Evolutionary conservation across 2,888 invertebrate species (phyloP).

Genomic region (Danaus chrysippus): DNA sequence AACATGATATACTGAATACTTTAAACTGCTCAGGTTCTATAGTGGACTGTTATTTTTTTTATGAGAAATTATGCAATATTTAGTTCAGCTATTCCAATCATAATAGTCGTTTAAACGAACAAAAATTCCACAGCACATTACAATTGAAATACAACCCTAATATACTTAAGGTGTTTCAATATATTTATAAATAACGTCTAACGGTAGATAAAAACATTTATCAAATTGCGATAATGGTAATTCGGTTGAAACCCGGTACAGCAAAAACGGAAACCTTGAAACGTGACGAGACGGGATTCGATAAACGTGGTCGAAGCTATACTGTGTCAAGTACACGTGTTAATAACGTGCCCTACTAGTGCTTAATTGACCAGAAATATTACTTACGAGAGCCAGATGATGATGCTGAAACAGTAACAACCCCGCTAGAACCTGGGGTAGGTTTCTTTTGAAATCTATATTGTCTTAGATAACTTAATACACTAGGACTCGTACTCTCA

Average conservation of each 20-base stretch:
- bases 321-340: slow-evolving; percentile 45
- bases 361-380: slow-evolving; percentile 14
- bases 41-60: background rate
- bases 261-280: slow-evolving; percentile 33
- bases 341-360: background rate
- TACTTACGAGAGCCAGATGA: slow-evolving; percentile 68
- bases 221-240: slow-evolving; percentile 8
- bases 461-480: slow-evolving; percentile 82
- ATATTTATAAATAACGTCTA: too few relatives aligned
- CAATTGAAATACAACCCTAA: too few relatives aligned
- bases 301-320: slow-evolving; percentile 42
- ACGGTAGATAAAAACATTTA: slow-evolving; percentile 1
- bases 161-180: too few relatives aligned
- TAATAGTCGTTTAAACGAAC: background rate
- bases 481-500: slow-evolving; percentile 75
- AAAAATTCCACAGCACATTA: too few relatives aligned
- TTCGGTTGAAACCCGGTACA: slow-evolving; percentile 19
- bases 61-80: background rate
- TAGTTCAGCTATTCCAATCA: background rate
- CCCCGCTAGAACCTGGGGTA: slow-evolving; percentile 55
- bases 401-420: slow-evolving; percentile 55
- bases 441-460: slow-evolving; percentile 84
- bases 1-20: background rate
- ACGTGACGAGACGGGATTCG: slow-evolving; percentile 37
- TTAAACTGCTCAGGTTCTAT: background rate